Evolutionary conservation across 2,888 invertebrate genomes (phyloP), one percentile per base, ranked within the genome.

Genomic region (Anoncus sp.): DNA sequence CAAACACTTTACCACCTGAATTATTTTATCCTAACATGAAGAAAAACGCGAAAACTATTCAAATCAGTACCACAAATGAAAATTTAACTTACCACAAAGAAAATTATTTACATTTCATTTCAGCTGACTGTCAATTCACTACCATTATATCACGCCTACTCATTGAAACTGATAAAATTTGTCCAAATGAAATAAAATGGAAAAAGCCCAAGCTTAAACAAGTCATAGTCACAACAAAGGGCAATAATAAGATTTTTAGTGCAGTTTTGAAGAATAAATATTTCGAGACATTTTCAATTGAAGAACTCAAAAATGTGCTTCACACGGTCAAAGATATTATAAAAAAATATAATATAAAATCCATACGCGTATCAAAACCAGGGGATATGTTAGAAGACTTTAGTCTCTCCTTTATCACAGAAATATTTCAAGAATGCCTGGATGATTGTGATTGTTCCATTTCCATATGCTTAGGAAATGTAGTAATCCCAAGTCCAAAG

Each of bases 151-250:
- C 60, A n/a, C 38, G 51, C 51, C 18, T 74, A 38, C 35, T 60
- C 1, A 60, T 74, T 1, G 60, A 74, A 40, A 67, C 59, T 1
- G 51, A 74, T 31, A 24, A 24, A 20, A 67, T 67, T 9, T 43
- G 53, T 10, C 22, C 59, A 3, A 20, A 35, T 45, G 57, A 73
- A 0, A 22, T 71, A 18, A 77, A 73, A 57, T 18, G 22, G 10
- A 51, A 67, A 20, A 67, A 73, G 3, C 49, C 67, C 1, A 67
- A 31, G 31, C n/a, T 22, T 14, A 59, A 62, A 3, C 73, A 77
- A 72, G 59, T 70, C 7, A 38, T 72, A 5, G 38, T 59, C 0
- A 51, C 51, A 0, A 40, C 35, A 4, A 14, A 24, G 2, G 71
- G n/a, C n/a, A n/a, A n/a, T n/a, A n/a, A n/a, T n/a, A n/a, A n/a